A percentile compares a stretch with the other conserved stretches of the same genome.
phyloP scores from a whole-genome alignment of 1,140 invertebrate species.

The Bombus soroeensis region DNA sequence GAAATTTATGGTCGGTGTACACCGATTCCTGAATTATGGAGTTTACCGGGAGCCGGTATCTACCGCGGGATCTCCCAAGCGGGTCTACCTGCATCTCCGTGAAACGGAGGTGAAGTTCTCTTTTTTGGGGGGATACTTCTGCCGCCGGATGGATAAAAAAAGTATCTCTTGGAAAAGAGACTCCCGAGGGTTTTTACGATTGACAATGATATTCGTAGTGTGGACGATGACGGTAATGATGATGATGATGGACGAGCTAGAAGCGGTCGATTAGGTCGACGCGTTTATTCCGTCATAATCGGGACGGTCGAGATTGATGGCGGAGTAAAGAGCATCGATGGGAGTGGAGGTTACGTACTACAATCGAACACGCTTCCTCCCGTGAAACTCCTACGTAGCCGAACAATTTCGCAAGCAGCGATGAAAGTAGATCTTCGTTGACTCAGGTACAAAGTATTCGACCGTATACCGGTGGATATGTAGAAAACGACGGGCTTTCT shows the following conservation, averaged over 20 bases:
- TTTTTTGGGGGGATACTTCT: not conserved
- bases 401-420: slow-evolving; percentile 51
- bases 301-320: slow-evolving; percentile 43
- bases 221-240: not conserved
- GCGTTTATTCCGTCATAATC: slow-evolving; percentile 38
- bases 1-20: slow-evolving; percentile 10
- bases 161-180: not conserved
- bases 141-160: not conserved
- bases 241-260: slow-evolving; percentile 8
- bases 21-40: slow-evolving; percentile 43
- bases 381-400: slow-evolving; percentile 48
- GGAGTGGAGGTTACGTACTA: slow-evolving; percentile 54
- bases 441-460: slow-evolving; percentile 49
- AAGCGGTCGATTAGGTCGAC: slow-evolving; percentile 12
- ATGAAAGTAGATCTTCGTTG: slow-evolving; percentile 57
- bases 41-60: slow-evolving; percentile 26
- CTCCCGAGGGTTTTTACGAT: not conserved
- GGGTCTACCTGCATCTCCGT: not conserved
- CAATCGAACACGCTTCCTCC: slow-evolving; percentile 53
- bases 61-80: slow-evolving; percentile 1
- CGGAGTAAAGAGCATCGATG: slow-evolving; percentile 50
- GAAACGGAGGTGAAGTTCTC: not conserved
- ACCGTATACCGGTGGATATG: slow-evolving; percentile 6
- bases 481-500: slow-evolving; percentile 4
- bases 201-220: not conserved